phyloP scores from a whole-genome alignment of 2,888 invertebrate genomes.

The Megaustenia siamemsis region DNA sequence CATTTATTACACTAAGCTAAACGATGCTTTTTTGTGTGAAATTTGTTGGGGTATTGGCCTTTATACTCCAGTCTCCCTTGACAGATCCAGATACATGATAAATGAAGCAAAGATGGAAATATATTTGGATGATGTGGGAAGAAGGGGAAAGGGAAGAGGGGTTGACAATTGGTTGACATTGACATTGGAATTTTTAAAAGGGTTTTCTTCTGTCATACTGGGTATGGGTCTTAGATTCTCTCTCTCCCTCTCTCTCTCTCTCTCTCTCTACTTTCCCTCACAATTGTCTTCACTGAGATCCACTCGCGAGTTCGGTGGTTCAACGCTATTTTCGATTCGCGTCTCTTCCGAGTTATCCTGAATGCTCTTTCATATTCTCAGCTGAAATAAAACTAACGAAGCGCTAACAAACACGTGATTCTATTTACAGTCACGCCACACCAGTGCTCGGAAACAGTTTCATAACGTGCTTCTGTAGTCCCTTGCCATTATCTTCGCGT shows the following conservation, averaged over 20 bases:
- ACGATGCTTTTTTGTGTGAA: too few species aligned
- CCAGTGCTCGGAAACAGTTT: neutral
- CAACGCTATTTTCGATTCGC: neutral
- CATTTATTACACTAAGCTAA: too few species aligned
- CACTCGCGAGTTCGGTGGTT: neutral
- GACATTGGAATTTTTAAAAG: too few species aligned
- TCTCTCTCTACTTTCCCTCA: too few species aligned
- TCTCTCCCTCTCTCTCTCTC: neutral
- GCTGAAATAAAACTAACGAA: constrained; percentile 1
- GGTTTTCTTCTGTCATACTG: too few species aligned
- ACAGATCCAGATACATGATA: too few species aligned
- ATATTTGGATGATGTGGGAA: neutral
- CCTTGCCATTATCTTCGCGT: neutral
- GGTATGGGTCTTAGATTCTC: neutral
- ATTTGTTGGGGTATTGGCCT: too few species aligned
- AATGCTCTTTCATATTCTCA: neutral
- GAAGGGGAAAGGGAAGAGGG: constrained; percentile 3
- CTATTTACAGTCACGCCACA: constrained; percentile 9
- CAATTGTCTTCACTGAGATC: neutral
- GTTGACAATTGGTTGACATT: neutral
- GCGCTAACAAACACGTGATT: neutral
- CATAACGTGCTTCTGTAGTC: neutral
- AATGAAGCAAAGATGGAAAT: neutral
- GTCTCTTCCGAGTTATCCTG: neutral
- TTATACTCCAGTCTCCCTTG: too few species aligned